Evolutionary conservation across 37 sponge, comb jelly and placozoan species (phyloP), one percentile per base, ranked within the genome.

Genomic region (Oscarella lobularis): DNA sequence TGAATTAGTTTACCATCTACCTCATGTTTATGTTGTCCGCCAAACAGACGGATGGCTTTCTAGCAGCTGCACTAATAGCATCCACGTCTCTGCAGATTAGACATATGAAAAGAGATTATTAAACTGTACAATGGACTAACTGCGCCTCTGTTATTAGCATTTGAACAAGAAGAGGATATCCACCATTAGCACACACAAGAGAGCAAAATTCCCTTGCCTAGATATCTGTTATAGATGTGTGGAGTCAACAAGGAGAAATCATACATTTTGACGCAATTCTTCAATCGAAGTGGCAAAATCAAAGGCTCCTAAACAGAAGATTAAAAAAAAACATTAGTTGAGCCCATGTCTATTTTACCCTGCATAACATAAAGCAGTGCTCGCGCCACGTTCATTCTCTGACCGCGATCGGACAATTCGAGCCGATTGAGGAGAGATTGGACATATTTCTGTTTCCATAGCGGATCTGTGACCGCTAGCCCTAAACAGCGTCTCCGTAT

Each of bases 51-150:
- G 74, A 82, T 32, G 78, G 74, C 73, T 80, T 86, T 41, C 67
- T 79, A 29, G 74, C 72, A 37, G 85, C 78, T 29, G 79, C 76
- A 36, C 66, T 37, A 40, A 76, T 81, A 20, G 33, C 38, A 20
- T 86, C 90, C 84, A 86, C 55, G 38, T 90, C 90, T 4, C 85
- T 67, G 0, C n/a, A n/a, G n/a, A n/a, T n/a, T n/a, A n/a, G n/a
- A n/a, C n/a, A n/a, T n/a, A n/a, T n/a, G n/a, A n/a, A n/a, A n/a
- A n/a, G n/a, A n/a, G n/a, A n/a, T n/a, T n/a, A n/a, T n/a, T n/a
- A n/a, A n/a, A n/a, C n/a, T n/a, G n/a, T n/a, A n/a, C n/a, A n/a
- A n/a, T 78, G 34, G 81, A 40, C 31, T 76, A 69, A 30, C 76
- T 80, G 29, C 66, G 81, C 66, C 72, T 82, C 36, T 83, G 87